These are phyloP conservation scores for Morone chrysops DNA, from an alignment of 2,113 vertebrate species.

Conservation along the genomic window DNA sequence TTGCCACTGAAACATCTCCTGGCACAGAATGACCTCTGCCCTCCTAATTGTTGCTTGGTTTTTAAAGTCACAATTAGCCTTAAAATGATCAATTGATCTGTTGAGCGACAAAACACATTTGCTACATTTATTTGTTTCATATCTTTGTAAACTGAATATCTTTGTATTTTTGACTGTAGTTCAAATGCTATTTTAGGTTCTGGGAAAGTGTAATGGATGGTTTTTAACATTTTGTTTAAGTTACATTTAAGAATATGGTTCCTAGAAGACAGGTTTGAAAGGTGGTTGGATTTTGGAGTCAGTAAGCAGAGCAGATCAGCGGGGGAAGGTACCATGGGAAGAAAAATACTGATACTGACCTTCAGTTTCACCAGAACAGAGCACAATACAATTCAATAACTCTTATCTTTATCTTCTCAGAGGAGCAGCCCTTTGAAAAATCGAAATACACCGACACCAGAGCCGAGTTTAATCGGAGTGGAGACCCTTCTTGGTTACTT, in stretches of 20 bases:
- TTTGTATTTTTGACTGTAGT: too few relatives aligned
- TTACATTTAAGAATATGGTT: not conserved
- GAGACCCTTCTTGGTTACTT: not conserved
- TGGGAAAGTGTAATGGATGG: too few relatives aligned
- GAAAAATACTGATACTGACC: not conserved
- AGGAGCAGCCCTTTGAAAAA: constrained; percentile 4
- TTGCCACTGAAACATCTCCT: too few relatives aligned
- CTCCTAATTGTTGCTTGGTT: too few relatives aligned
- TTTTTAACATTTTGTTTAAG: too few relatives aligned
- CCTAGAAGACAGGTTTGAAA: not conserved
- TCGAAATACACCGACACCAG: constrained; percentile 10
- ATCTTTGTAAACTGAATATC: too few relatives aligned
- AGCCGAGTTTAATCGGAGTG: constrained; percentile 1
- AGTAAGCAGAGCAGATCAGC: not conserved
- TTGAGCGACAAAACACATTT: too few relatives aligned
- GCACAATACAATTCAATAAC: not conserved
- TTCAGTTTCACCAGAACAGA: not conserved
- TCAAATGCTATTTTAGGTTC: not conserved
- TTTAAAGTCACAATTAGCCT: too few relatives aligned
- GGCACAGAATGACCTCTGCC: too few relatives aligned
- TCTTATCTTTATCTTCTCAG: not conserved
- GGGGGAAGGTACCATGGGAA: not conserved
- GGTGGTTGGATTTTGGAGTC: not conserved
- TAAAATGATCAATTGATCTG: too few relatives aligned
- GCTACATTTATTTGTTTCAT: too few relatives aligned